Evolutionary conservation across 2,888 invertebrate genomes (phyloP).

Genomic region (Frankliniella fusca): DNA sequence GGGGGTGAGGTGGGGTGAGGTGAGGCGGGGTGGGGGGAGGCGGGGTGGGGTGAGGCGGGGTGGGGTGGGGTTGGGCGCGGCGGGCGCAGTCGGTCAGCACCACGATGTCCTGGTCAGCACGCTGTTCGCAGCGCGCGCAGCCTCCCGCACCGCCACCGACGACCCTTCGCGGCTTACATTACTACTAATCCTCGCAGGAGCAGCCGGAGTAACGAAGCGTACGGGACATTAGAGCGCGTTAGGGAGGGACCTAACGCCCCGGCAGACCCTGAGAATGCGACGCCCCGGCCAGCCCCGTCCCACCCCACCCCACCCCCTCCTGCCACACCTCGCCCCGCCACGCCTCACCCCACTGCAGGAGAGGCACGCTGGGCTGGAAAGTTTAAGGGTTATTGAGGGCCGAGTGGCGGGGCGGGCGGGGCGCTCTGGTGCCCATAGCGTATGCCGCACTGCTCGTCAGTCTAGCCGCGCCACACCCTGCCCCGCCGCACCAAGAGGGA

Average conservation of each 20-base stretch:
- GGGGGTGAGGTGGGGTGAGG: not conserved
- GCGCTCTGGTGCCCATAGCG: no score
- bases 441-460: no score
- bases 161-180: constrained; percentile 1
- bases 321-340: no score
- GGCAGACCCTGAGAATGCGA: not conserved
- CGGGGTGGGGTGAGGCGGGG: not conserved
- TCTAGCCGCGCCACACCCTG: no score
- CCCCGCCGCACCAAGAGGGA: no score
- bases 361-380: no score
- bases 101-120: no score
- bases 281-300: not conserved
- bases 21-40: not conserved
- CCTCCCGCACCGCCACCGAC: not conserved
- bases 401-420: no score
- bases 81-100: not conserved
- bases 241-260: not conserved
- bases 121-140: no score
- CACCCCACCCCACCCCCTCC: no score
- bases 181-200: not conserved
- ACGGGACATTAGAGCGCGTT: not conserved
- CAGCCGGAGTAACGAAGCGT: constrained; percentile 1
- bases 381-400: no score
- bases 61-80: not conserved
- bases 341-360: no score